Evolutionary conservation across 2,797 vertebrate species (phyloP), one percentile per base, ranked within the genome.

Genomic region (Jordanella pulchra): DNA sequence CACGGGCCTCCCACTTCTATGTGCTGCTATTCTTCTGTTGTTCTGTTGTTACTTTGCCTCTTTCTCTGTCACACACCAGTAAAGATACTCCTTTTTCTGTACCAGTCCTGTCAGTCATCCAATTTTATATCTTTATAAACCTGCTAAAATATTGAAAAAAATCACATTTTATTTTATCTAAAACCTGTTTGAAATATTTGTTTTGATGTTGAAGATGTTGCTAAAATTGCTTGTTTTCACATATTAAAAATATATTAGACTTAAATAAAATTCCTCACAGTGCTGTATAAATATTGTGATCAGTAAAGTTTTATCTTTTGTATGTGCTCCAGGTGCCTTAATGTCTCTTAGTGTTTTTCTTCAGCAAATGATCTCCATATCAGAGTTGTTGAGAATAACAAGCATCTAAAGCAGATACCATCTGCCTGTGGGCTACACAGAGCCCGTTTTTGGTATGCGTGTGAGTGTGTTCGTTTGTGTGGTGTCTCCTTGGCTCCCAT

Each of bases 401-500:
- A 90, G 87, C 83, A 18, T 88, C 86, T 73, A 75, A 72, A 78
- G 78, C 85, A 87, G 90, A 87, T 88, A 89, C 83, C 87, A 87
- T 90, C 88, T 90, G 90, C 88, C 89, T 87, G 73, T 66, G 69
- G 89, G 91, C 89, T 82, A 69, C 81, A 80, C 82, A 78, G 65
- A 77, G 61, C 44, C 69, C 47, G 58, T 73, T 67, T 56, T 75
- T 79, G 75, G 64, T 69, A 60, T 66, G 76, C 69, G 67, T 51
- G 80, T 74, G 77, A 68, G 76, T 74, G 73, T 71, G 63, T 67
- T 67, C 72, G 68, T 82, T 77, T 87, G 65, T 82, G 79, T 80
- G 76, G 74, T 86, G 83, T 89, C 89, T 93, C 87, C 89, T 92
- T 92, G 90, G 77, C 79, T 96, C 93, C 94, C 96, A 97, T 96